Evolutionary conservation across 2,797 vertebrate genomes (phyloP).

Genomic region (Okamejei kenojei): DNA sequence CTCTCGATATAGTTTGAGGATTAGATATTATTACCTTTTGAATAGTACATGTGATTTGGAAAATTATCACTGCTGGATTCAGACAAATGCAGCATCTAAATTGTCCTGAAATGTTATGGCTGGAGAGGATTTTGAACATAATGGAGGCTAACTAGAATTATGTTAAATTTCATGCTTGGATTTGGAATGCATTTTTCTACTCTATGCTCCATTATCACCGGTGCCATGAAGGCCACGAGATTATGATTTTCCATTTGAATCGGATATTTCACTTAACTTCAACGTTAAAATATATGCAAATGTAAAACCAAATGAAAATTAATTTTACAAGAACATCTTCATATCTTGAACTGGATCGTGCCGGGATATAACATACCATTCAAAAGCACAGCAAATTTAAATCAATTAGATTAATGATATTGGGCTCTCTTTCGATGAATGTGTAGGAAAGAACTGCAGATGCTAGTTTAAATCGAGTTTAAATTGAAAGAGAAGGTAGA

Average conservation of each 20-base stretch:
- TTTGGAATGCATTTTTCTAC: constrained; percentile 27
- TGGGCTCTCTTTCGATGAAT: neutral
- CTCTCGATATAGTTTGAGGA: neutral
- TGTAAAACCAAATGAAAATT: too few relatives aligned
- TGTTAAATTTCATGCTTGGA: constrained; percentile 28
- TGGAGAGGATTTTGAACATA: neutral
- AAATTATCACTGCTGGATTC: neutral
- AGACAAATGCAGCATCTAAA: constrained; percentile 24
- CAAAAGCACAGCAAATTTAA: neutral
- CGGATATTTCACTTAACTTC: neutral
- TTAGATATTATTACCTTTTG: neutral
- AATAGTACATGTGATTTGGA: neutral
- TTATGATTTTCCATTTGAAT: constrained; percentile 3
- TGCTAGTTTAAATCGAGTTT: too few relatives aligned
- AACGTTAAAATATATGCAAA: too few relatives aligned
- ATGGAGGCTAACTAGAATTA: constrained; percentile 27
- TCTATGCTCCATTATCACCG: neutral
- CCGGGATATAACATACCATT: neutral
- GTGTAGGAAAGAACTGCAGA: too few relatives aligned
- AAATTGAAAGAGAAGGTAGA: too few relatives aligned
- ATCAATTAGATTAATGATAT: neutral
- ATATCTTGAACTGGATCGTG: neutral
- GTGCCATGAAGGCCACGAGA: constrained; percentile 1
- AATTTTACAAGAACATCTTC: neutral
- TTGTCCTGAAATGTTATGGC: constrained; percentile 19